Conservation (phyloP, 2,888 invertebrate species). For the Dicyrtoma fusca region DNA sequence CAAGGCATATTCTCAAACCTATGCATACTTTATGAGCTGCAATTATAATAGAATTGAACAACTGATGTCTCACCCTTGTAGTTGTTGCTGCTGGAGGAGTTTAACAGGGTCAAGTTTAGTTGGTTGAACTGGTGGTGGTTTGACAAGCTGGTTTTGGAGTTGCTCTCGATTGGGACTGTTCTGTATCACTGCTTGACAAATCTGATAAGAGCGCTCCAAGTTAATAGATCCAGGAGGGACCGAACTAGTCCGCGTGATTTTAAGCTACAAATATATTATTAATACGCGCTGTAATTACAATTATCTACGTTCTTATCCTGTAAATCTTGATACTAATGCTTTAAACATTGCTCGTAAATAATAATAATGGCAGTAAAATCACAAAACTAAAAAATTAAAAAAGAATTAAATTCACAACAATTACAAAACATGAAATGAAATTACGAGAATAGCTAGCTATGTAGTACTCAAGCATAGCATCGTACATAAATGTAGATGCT, state of each 20-base stretch:
- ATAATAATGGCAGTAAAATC: no score
- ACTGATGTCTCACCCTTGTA: constrained; percentile 42
- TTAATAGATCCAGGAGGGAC: constrained; percentile 82
- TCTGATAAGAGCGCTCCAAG: constrained; percentile 91
- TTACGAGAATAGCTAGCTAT: no score
- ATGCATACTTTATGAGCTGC: no score
- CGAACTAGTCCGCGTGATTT: constrained; percentile 18
- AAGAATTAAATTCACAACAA: background rate
- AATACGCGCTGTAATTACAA: no score
- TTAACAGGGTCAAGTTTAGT: constrained; percentile 58
- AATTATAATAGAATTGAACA: no score
- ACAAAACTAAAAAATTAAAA: background rate
- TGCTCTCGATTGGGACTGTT: constrained; percentile 90
- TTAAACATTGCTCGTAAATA: no score
- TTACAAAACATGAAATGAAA: no score
- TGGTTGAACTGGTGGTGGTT: constrained; percentile 75
- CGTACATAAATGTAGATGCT: no score
- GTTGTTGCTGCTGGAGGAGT: constrained; percentile 39
- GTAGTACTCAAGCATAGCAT: no score
- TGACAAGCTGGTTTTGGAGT: constrained; percentile 79
- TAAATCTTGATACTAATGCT: no score
- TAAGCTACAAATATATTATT: constrained; percentile 34
- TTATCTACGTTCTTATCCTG: no score
- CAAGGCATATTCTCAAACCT: no score
- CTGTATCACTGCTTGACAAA: constrained; percentile 76